A percentile compares a stretch with the other conserved stretches of the same genome.
Conservation (phyloP, 2,888 invertebrate genomes). For the Athrips mouffetella region DNA sequence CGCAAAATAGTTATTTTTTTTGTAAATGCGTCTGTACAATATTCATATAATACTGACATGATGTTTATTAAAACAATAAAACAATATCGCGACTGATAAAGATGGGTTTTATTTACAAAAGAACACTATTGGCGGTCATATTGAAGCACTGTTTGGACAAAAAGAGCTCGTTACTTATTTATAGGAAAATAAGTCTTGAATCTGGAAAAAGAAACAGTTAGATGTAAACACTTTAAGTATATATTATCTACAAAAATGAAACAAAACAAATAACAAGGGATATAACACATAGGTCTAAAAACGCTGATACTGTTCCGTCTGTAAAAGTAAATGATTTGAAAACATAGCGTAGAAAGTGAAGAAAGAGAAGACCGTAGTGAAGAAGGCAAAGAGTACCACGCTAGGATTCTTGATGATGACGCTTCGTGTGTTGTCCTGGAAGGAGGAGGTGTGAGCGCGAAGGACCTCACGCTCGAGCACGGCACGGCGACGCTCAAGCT, state of each 20-base stretch:
- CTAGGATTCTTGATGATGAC: conserved; percentile 37
- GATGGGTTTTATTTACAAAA: conserved; percentile 1
- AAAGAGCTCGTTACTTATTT: background rate
- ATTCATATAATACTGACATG: too few species aligned
- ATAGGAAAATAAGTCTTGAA: conserved; percentile 11
- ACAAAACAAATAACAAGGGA: background rate
- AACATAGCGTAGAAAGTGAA: background rate
- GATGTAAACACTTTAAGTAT: background rate
- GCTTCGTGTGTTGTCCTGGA: conserved; percentile 24
- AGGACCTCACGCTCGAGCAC: conserved; percentile 55
- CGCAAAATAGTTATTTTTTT: too few species aligned
- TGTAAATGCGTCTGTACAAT: too few species aligned
- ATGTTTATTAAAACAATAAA: conserved; percentile 16
- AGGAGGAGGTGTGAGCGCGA: conserved; percentile 34
- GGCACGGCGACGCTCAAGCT: conserved; percentile 58
- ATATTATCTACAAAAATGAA: background rate
- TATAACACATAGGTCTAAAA: background rate
- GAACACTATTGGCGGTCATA: background rate
- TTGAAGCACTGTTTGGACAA: background rate
- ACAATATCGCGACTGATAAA: conserved; percentile 9
- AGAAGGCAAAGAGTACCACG: conserved; percentile 32
- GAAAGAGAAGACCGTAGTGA: conserved; percentile 5
- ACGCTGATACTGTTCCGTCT: background rate
- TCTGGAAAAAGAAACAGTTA: conserved; percentile 11
- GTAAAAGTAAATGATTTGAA: background rate